Percentiles rank a stretch among this genome's conserved stretches.
These are phyloP conservation scores for Synanthedon andrenaeformis DNA, from an alignment of 2,888 invertebrate species.

Conservation along the genomic window DNA sequence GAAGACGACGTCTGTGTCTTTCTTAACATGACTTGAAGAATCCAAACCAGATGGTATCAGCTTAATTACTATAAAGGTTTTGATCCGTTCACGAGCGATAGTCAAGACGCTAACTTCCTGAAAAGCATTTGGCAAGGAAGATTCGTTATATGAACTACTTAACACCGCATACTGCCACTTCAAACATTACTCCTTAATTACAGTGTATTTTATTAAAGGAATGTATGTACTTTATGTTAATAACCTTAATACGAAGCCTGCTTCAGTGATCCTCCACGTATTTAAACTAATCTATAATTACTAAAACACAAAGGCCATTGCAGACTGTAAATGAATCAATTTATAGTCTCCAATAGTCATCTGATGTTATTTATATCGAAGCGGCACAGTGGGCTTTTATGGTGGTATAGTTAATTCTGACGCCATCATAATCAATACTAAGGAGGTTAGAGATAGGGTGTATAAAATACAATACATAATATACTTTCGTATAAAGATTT, in stretches of 20 bases:
- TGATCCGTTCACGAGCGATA: background rate
- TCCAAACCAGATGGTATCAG: too few species aligned
- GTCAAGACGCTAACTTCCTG: slow-evolving; percentile 2
- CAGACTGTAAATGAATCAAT: too few species aligned
- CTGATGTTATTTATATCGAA: background rate
- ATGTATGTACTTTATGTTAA: slow-evolving; percentile 18
- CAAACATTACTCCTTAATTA: slow-evolving; percentile 4
- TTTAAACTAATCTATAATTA: too few species aligned
- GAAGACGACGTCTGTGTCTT: slow-evolving; percentile 6
- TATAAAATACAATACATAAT: too few species aligned
- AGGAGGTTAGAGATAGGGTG: too few species aligned
- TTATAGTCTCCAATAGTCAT: too few species aligned
- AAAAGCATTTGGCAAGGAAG: too few species aligned
- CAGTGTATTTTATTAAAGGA: slow-evolving; percentile 11
- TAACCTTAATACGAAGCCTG: slow-evolving; percentile 29
- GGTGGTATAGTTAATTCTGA: background rate
- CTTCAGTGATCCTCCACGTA: slow-evolving; percentile 33
- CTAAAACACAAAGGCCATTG: too few species aligned
- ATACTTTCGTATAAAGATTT: too few species aligned
- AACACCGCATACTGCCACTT: slow-evolving; percentile 12
- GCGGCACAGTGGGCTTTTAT: background rate
- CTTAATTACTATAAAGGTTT: too few species aligned
- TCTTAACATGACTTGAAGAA: slow-evolving; percentile 10
- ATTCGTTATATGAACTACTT: slow-evolving; percentile 2
- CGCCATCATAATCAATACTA: too few species aligned